A percentile compares a stretch with the other conserved stretches of the same genome.
Evolutionary conservation across 2,797 vertebrate species (phyloP).

Genomic region (Pangasius djambal): DNA sequence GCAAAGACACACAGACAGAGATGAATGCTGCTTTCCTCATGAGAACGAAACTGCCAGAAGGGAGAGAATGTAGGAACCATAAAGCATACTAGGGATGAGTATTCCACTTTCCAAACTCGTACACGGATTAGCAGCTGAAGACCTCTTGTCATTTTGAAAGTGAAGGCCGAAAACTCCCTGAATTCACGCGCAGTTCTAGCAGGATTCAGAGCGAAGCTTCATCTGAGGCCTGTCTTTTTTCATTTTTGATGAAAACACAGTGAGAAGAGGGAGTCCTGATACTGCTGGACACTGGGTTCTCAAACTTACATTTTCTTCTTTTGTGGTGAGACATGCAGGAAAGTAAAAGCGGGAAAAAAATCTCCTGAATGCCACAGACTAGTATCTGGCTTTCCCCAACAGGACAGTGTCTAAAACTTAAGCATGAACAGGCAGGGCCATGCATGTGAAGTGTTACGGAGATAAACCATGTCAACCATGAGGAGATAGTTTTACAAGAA

Average conservation of each 20-base stretch:
- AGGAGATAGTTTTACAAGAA: not conserved
- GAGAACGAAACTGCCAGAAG: slow-evolving; percentile 62
- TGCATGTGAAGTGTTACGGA: not conserved
- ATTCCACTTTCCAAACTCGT: not conserved
- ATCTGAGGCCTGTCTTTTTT: not conserved
- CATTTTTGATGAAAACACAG: not conserved
- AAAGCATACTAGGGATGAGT: slow-evolving; percentile 55
- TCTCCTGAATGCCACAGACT: not conserved
- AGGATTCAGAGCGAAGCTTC: slow-evolving; percentile 20
- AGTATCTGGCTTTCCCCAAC: not conserved
- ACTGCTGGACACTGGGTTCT: not conserved
- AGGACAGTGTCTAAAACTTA: not conserved
- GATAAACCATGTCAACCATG: not conserved
- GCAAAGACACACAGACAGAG: slow-evolving; percentile 42
- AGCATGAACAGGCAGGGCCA: not conserved
- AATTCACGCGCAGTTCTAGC: not conserved
- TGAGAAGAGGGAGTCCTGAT: not conserved
- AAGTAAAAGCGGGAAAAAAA: not conserved
- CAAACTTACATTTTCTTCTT: not conserved
- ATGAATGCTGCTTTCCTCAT: slow-evolving; percentile 63
- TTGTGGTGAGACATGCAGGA: not conserved
- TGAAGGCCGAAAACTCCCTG: not conserved
- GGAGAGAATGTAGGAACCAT: slow-evolving; percentile 34
- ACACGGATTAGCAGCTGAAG: slow-evolving; percentile 23
- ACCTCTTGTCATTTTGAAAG: slow-evolving; percentile 27